These are phyloP conservation scores for Artibeus lituratus DNA, from an alignment of 2,797 vertebrate genomes.

Conservation along the genomic window DNA sequence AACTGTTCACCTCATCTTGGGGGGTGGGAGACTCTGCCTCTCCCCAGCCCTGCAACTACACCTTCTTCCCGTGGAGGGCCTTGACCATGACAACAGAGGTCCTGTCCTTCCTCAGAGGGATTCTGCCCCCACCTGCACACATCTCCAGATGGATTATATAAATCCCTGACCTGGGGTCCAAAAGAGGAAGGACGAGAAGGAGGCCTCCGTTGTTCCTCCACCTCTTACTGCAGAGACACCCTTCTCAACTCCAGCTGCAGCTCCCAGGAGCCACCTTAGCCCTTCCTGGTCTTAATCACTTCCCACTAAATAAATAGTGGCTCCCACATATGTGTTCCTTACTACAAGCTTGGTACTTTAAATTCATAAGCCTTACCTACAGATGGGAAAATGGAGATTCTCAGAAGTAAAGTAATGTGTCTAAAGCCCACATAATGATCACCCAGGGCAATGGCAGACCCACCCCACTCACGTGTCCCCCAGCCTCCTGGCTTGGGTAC, in stretches of 20 bases:
- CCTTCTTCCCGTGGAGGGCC: background rate
- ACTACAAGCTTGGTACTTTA: background rate
- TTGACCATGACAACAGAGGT: background rate
- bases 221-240: background rate
- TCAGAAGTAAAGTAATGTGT: background rate
- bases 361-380: background rate
- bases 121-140: background rate
- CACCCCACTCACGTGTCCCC: background rate
- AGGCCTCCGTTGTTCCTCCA: background rate
- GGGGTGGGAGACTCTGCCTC: background rate
- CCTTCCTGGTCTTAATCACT: background rate
- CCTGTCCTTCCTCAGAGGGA: background rate
- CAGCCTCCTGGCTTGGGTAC: slow-evolving; percentile 75
- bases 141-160: background rate
- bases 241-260: background rate
- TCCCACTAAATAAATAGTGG: background rate
- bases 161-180: background rate
- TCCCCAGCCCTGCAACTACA: background rate
- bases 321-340: background rate
- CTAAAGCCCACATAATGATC: background rate
- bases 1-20: background rate
- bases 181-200: background rate
- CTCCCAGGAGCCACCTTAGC: background rate
- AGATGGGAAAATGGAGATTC: background rate
- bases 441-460: background rate